A percentile compares a stretch with the other conserved stretches of the same genome.
Evolutionary conservation across 2,888 invertebrate genomes (phyloP).

Genomic region (Noctua pronuba): DNA sequence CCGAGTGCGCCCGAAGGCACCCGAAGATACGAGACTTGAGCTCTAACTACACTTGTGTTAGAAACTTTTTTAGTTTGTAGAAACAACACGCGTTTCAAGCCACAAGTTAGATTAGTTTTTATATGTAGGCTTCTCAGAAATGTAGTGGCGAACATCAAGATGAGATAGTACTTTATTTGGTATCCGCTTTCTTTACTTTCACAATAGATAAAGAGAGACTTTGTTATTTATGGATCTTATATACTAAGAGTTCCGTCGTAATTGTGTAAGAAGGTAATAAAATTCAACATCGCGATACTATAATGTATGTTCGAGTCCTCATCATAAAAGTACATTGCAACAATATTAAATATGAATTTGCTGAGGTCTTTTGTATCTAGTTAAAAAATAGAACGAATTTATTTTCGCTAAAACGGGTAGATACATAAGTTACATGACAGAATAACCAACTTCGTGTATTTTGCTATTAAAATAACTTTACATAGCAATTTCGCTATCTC

Average conservation of each 20-base stretch:
- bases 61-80: conserved; percentile 57
- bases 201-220: neutral
- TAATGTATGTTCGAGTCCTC: conserved; percentile 1
- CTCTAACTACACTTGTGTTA: conserved; percentile 40
- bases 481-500: conserved; percentile 50
- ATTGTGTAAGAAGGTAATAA: conserved; percentile 2
- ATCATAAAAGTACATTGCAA: conserved; percentile 11
- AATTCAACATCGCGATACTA: neutral
- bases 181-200: conserved; percentile 26
- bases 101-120: conserved; percentile 64
- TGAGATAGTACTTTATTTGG: conserved; percentile 16
- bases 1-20: conserved; percentile 43
- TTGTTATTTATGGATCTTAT: neutral
- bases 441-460: conserved; percentile 17
- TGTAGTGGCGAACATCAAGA: conserved; percentile 25
- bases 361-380: neutral
- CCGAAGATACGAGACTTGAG: conserved; percentile 43
- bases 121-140: conserved; percentile 29
- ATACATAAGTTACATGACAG: neutral
- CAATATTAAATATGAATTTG: neutral
- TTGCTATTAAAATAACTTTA: conserved; percentile 48
- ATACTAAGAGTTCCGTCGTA: neutral
- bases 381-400: neutral
- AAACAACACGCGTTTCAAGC: conserved; percentile 44
- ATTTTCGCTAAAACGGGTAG: neutral